Conservation (phyloP, 2,797 vertebrate species). For the Premnoplex brunnescens region DNA sequence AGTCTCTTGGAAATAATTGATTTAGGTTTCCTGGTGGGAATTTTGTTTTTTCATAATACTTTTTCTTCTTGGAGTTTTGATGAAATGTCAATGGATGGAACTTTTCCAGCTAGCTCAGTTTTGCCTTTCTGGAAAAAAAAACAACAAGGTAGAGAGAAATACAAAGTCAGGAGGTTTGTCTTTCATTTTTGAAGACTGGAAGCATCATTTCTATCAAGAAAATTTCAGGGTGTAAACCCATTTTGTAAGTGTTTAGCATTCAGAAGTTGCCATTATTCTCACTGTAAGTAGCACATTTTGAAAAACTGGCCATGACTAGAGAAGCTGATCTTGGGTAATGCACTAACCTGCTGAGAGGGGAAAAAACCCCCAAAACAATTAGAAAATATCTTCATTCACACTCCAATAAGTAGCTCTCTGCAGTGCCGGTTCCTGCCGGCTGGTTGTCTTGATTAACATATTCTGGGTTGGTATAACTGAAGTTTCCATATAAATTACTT, state of each 20-base stretch:
- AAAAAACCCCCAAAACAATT: neutral
- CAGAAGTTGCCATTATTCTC: neutral
- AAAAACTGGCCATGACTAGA: neutral
- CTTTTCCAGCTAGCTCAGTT: neutral
- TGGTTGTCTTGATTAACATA: constrained; percentile 5
- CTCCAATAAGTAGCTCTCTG: neutral
- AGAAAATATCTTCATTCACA: neutral
- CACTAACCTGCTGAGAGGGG: neutral
- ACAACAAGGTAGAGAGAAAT: neutral
- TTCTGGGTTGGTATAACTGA: neutral
- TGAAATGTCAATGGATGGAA: neutral
- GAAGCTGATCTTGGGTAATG: neutral
- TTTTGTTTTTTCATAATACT: neutral
- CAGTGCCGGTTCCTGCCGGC: neutral
- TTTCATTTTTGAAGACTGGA: neutral
- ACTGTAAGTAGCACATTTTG: neutral
- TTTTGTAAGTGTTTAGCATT: neutral
- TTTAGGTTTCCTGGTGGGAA: neutral
- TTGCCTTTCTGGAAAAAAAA: neutral
- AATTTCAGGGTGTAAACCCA: neutral
- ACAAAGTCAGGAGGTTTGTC: neutral
- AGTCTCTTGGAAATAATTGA: neutral
- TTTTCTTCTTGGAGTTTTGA: neutral
- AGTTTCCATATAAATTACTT: constrained; percentile 32
- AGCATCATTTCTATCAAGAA: neutral